Conservation (phyloP, 2,888 invertebrate species). For the Scotopteryx bipunctaria region DNA sequence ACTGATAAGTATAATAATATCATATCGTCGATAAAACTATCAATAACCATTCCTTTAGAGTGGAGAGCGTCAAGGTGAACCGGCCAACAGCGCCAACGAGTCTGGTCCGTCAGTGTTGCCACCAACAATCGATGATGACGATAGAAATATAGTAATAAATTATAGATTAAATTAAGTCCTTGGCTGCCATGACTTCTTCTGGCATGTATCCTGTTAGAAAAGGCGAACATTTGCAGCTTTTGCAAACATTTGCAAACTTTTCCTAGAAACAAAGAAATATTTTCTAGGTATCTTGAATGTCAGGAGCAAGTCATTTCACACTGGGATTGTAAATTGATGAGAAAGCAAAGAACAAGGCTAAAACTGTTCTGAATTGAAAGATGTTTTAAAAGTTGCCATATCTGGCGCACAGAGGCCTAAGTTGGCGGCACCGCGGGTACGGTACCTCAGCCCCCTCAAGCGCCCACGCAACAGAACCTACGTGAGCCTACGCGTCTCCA, state of each 20-base stretch:
- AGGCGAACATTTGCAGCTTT: too few species aligned
- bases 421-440: conserved; percentile 29
- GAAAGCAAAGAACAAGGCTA: too few species aligned
- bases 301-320: too few species aligned
- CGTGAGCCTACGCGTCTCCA: conserved; percentile 63
- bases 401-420: neutral
- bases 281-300: too few species aligned
- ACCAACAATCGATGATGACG: neutral
- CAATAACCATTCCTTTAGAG: conserved; percentile 43
- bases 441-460: conserved; percentile 37
- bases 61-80: conserved; percentile 71
- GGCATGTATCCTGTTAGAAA: too few species aligned
- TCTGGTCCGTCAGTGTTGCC: conserved; percentile 48
- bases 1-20: conserved; percentile 18
- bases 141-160: neutral
- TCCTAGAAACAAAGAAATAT: too few species aligned
- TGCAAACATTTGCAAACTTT: too few species aligned
- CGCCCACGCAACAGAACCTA: conserved; percentile 55
- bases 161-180: too few species aligned
- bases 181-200: too few species aligned
- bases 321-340: too few species aligned
- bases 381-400: neutral
- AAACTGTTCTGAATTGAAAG: too few species aligned
- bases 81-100: conserved; percentile 67
- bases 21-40: conserved; percentile 30